Conservation (phyloP, 2,797 vertebrate genomes). For the Coregonus sp. region DNA sequence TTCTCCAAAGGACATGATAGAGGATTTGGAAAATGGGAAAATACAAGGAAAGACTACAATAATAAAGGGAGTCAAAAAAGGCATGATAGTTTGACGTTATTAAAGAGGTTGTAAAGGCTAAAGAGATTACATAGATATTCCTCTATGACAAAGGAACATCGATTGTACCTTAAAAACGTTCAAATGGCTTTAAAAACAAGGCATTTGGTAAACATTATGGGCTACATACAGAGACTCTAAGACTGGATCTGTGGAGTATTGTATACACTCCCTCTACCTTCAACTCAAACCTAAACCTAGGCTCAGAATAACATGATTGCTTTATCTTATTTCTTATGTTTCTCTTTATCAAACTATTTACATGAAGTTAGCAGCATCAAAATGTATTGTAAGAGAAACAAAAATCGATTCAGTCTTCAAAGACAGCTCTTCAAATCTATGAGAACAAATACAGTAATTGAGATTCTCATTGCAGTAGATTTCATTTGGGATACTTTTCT, state of each 20-base stretch:
- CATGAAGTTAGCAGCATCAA: constrained; percentile 10
- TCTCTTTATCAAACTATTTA: not conserved
- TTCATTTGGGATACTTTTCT: constrained; percentile 2
- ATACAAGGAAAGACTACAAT: not conserved
- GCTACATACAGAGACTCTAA: constrained; percentile 34
- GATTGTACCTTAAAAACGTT: constrained; percentile 51
- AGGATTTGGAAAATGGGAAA: constrained; percentile 10
- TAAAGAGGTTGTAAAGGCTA: not conserved
- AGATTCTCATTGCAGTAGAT: not conserved
- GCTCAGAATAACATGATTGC: not conserved
- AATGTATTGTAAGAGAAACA: not conserved
- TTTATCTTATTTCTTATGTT: not conserved
- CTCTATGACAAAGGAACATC: constrained; percentile 6
- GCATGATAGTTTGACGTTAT: constrained; percentile 34
- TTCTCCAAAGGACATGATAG: constrained; percentile 8
- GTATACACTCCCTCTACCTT: not conserved
- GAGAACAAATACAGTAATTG: not conserved
- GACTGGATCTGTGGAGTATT: constrained; percentile 23
- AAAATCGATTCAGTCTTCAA: not conserved
- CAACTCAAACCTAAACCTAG: not conserved
- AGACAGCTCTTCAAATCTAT: not conserved
- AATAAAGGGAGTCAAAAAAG: constrained; percentile 37
- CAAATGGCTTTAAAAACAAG: constrained; percentile 52
- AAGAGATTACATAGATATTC: not conserved
- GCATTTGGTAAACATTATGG: constrained; percentile 63